Evolutionary conservation across 2,888 invertebrate species (phyloP).

Genomic region (Drosophila fungiperda): DNA sequence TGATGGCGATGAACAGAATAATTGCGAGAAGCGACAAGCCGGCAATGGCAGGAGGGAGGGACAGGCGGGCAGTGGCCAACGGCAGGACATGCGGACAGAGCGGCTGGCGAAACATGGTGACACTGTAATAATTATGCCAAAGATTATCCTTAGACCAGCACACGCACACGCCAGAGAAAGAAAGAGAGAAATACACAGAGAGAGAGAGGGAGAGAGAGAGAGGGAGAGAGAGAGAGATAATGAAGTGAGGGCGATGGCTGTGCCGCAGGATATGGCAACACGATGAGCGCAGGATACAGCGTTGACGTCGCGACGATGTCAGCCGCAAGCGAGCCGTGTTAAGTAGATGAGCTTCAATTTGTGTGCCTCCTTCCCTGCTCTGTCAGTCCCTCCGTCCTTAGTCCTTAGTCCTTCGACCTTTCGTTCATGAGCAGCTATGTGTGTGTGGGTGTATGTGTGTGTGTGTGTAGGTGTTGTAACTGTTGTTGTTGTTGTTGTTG

Average conservation of each 20-base stretch:
- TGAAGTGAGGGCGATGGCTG: constrained; percentile 58
- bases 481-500: constrained; percentile 15
- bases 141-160: constrained; percentile 79
- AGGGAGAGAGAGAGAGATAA: neutral
- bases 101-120: constrained; percentile 74
- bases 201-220: neutral
- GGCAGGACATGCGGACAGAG: constrained; percentile 21
- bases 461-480: constrained; percentile 8
- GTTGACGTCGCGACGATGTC: constrained; percentile 62
- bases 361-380: constrained; percentile 53
- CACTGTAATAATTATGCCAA: constrained; percentile 82
- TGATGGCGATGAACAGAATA: constrained; percentile 70
- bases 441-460: neutral
- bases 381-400: constrained; percentile 28
- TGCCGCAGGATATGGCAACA: constrained; percentile 72
- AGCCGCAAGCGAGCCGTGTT: constrained; percentile 76
- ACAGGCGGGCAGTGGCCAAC: constrained; percentile 1
- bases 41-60: constrained; percentile 5
- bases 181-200: neutral
- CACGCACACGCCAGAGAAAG: constrained; percentile 33
- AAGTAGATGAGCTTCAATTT: constrained; percentile 78
- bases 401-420: constrained; percentile 21
- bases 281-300: constrained; percentile 56
- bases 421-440: constrained; percentile 6
- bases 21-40: constrained; percentile 52